Evolutionary conservation across 1,140 invertebrate species (phyloP).

Genomic region (Mya arenaria): DNA sequence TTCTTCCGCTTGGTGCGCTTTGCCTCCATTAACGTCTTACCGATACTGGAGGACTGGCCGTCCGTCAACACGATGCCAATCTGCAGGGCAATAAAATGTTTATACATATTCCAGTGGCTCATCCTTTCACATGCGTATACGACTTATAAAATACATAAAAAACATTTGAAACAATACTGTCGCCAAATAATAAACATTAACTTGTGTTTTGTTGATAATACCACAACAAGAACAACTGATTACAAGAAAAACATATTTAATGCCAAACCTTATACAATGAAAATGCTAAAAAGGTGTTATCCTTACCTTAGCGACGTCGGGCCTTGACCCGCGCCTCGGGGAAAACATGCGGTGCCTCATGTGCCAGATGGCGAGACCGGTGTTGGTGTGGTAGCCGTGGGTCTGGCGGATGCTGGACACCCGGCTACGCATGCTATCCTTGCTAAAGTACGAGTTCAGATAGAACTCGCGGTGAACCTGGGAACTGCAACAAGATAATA

Average conservation of each 20-base stretch:
- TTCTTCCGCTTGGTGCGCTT: slow-evolving; percentile 56
- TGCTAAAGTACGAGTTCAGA: slow-evolving; percentile 62
- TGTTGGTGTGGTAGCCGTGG: slow-evolving; percentile 56
- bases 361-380: slow-evolving; percentile 60
- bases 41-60: slow-evolving; percentile 67
- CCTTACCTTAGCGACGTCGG: slow-evolving; percentile 62
- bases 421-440: slow-evolving; percentile 56
- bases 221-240: background rate
- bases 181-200: background rate
- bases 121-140: no score
- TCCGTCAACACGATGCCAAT: slow-evolving; percentile 74
- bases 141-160: no score
- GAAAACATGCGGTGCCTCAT: slow-evolving; percentile 63
- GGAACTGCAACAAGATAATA: slow-evolving; percentile 62
- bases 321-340: slow-evolving; percentile 52
- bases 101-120: no score
- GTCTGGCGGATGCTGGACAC: slow-evolving; percentile 39
- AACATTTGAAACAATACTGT: no score
- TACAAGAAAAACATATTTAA: no score
- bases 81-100: background rate
- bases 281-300: no score
- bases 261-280: background rate
- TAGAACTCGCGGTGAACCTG: slow-evolving; percentile 62
- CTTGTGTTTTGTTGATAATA: background rate
- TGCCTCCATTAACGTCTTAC: slow-evolving; percentile 65